phyloP scores from a whole-genome alignment of 1,140 invertebrate species.

The Drosophila insularis region DNA sequence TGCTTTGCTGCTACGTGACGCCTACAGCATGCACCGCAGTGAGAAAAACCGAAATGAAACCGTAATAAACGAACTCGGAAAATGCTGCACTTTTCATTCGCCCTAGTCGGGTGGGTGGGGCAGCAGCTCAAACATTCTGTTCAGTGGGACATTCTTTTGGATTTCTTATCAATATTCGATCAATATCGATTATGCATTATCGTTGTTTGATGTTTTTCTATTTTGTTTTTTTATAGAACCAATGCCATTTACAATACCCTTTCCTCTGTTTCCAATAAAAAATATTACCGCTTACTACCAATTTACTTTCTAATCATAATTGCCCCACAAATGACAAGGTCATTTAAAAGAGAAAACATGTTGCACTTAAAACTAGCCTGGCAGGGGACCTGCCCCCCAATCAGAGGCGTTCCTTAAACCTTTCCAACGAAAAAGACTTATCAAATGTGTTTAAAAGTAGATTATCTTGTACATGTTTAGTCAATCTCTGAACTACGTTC shows the following conservation, averaged over 20 bases:
- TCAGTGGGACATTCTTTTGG: background rate
- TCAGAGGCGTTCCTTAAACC: too few species aligned
- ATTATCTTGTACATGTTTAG: constrained; percentile 1
- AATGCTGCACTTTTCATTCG: background rate
- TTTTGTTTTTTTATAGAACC: constrained; percentile 20
- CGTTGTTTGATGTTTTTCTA: constrained; percentile 27
- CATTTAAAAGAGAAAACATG: background rate
- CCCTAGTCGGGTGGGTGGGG: background rate
- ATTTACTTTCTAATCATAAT: constrained; percentile 1
- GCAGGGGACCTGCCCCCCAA: constrained; percentile 5
- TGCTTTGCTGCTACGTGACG: constrained; percentile 51
- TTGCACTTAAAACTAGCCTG: background rate
- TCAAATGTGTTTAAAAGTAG: background rate
- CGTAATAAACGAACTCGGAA: too few species aligned
- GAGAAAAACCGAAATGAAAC: background rate
- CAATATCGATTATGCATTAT: constrained; percentile 28
- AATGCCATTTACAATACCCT: constrained; percentile 44
- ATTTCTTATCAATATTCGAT: background rate
- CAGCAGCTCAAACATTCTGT: background rate
- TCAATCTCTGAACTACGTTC: background rate
- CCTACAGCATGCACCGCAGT: constrained; percentile 51
- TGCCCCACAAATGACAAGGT: background rate
- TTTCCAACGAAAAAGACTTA: background rate
- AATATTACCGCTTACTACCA: background rate
- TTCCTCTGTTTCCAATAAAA: constrained; percentile 27